Evolutionary conservation across 2,888 invertebrate genomes (phyloP), one percentile per base, ranked within the genome.

Genomic region (Cordilura impudica): DNA sequence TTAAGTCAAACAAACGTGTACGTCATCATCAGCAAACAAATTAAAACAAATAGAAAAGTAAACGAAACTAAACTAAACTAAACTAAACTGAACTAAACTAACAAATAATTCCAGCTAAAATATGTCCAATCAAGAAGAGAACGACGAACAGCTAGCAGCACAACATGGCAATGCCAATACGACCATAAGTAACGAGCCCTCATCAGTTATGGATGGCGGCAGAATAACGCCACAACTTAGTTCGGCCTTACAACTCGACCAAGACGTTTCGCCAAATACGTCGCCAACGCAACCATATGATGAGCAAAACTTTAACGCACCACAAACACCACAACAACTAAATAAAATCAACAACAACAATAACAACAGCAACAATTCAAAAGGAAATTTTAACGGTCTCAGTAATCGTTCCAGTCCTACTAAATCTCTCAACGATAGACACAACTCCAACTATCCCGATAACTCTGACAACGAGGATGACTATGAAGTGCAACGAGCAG

Each of bases 151-250:
- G 56, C 65, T 61, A 72, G 81, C 43, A 21, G 72, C 69, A 81
- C 54, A 78, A 81, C 53, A 77, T 77, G 73, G 79, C 63, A 74
- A 54, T 29, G 56, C 71, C 29, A 45, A 71, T 63, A 73, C 49
- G 16, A 47, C 61, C 43, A 31, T 61, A 81, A 83, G 83, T 77
- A 65, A 73, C 67, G 81, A 82, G 80, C 74, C 82, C 82, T 80
- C 81, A 85, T 82, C 81, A 84, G 84, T 83, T 83, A 72, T 85
- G 82, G 86, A 85, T 83, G 85, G 85, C 83, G 88, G 87, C 84
- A 85, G 87, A 83, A 84, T 82, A 84, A 86, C 86, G 88, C 84
- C 88, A 83, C 86, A 87, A 87, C 86, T 87, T 87, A 87, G 88
- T 87, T 84, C 88, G 84, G 86, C 86, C 84, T 83, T 86, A 86